Evolutionary conservation across 1,140 invertebrate genomes (phyloP).

Genomic region (Drosophila bifasciata): DNA sequence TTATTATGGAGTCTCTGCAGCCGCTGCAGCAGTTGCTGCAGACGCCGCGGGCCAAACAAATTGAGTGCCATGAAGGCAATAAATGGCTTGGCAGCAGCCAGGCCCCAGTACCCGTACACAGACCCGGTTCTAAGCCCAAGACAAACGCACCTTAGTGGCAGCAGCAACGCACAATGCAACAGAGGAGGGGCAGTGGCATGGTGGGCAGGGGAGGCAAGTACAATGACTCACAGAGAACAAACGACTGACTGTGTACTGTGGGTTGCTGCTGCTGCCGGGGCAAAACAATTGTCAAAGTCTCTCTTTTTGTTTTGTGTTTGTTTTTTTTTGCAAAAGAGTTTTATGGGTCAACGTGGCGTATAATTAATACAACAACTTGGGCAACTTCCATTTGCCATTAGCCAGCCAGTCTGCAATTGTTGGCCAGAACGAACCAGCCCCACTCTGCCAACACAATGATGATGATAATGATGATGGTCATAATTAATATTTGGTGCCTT

Average conservation of each 20-base stretch:
- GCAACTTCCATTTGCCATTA: constrained; percentile 79
- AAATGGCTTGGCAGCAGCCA: constrained; percentile 62
- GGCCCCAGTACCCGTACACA: constrained; percentile 32
- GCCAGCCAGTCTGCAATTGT: constrained; percentile 49
- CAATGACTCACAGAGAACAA: constrained; percentile 65
- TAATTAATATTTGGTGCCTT: constrained; percentile 44
- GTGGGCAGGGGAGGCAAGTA: constrained; percentile 3
- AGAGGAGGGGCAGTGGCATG: constrained; percentile 31
- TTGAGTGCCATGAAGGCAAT: constrained; percentile 81
- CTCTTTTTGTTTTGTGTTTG: constrained; percentile 20
- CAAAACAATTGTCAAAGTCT: constrained; percentile 61
- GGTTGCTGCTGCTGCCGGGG: constrained; percentile 18
- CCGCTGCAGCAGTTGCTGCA: constrained; percentile 35
- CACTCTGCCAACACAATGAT: too few relatives aligned
- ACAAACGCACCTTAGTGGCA: constrained; percentile 69
- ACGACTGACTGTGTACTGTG: constrained; percentile 8
- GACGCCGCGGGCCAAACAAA: constrained; percentile 76
- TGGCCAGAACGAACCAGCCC: background rate
- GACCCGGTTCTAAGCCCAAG: constrained; percentile 65
- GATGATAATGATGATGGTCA: constrained; percentile 41
- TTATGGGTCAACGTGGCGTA: constrained; percentile 80
- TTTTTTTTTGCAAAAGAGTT: constrained; percentile 10
- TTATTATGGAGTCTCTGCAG: constrained; percentile 67
- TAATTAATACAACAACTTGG: constrained; percentile 74
- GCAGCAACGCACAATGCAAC: constrained; percentile 67